phyloP scores from a whole-genome alignment of 2,888 invertebrate genomes.

The Lymantria dispar region DNA sequence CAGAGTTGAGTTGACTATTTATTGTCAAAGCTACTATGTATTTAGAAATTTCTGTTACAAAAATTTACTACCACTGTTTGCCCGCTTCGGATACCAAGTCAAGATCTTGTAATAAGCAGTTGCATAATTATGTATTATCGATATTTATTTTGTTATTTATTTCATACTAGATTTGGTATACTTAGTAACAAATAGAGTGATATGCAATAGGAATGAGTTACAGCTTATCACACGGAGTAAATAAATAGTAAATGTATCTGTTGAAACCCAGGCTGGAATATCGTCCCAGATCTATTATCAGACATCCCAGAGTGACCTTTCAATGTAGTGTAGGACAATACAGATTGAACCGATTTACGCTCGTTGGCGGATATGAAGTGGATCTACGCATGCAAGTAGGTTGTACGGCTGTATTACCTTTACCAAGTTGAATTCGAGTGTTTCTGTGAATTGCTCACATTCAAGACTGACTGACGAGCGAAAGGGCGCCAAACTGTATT shows the following conservation, averaged over 20 bases:
- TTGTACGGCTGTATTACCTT: conserved; percentile 21
- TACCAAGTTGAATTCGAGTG: conserved; percentile 26
- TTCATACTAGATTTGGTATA: too few relatives aligned
- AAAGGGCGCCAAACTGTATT: conserved; percentile 40
- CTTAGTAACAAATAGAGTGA: too few relatives aligned
- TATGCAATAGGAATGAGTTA: neutral
- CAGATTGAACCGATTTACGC: conserved; percentile 55
- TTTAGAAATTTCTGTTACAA: too few relatives aligned
- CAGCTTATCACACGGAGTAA: neutral
- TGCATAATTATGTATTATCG: too few relatives aligned
- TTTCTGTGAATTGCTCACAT: conserved; percentile 48
- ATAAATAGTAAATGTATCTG: neutral
- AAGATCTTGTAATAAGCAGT: too few relatives aligned
- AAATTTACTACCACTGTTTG: too few relatives aligned
- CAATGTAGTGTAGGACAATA: conserved; percentile 16
- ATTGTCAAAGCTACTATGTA: too few relatives aligned
- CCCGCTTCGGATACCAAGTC: too few relatives aligned
- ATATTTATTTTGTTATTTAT: too few relatives aligned
- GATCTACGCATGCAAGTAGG: conserved; percentile 25
- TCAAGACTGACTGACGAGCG: conserved; percentile 37
- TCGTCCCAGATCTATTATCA: conserved; percentile 1
- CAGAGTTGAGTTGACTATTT: too few relatives aligned
- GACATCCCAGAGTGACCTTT: conserved; percentile 6
- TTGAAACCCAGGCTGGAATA: neutral
- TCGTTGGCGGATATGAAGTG: conserved; percentile 35